A percentile compares a stretch with the other conserved stretches of the same genome.
These are phyloP conservation scores for Dilophus febrilis DNA, from an alignment of 2,888 invertebrate species.

Conservation along the genomic window DNA sequence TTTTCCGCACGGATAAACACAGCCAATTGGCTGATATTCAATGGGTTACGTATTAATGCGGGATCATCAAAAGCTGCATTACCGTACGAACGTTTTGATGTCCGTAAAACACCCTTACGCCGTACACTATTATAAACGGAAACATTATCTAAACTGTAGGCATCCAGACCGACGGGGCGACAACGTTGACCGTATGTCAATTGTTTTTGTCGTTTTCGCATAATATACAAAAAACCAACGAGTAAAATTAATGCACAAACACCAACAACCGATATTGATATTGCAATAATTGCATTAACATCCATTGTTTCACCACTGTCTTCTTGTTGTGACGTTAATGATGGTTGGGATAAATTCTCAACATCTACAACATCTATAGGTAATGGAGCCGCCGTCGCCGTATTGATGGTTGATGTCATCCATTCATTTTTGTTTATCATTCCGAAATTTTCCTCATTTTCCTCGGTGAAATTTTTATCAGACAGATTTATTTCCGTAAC, in stretches of 20 bases:
- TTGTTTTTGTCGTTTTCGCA: slow-evolving; percentile 64
- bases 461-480: no score
- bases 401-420: no score
- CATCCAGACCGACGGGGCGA: slow-evolving; percentile 73
- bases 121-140: slow-evolving; percentile 65
- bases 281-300: slow-evolving; percentile 59
- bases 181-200: slow-evolving; percentile 73
- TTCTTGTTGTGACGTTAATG: no score
- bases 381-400: no score
- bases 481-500: no score
- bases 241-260: slow-evolving; percentile 58
- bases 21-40: slow-evolving; percentile 61
- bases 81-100: slow-evolving; percentile 75
- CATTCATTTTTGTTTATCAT: no score
- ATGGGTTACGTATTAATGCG: slow-evolving; percentile 46
- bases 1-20: slow-evolving; percentile 56
- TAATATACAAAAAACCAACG: slow-evolving; percentile 56
- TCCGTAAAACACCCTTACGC: slow-evolving; percentile 53
- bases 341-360: no score
- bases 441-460: no score
- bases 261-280: slow-evolving; percentile 64
- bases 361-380: no score
- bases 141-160: slow-evolving; percentile 78
- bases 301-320: slow-evolving; percentile 28
- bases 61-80: slow-evolving; percentile 85